Base-by-base conservation (phyloP, 2,888 invertebrate species). In the Rutpela maculata region DNA sequence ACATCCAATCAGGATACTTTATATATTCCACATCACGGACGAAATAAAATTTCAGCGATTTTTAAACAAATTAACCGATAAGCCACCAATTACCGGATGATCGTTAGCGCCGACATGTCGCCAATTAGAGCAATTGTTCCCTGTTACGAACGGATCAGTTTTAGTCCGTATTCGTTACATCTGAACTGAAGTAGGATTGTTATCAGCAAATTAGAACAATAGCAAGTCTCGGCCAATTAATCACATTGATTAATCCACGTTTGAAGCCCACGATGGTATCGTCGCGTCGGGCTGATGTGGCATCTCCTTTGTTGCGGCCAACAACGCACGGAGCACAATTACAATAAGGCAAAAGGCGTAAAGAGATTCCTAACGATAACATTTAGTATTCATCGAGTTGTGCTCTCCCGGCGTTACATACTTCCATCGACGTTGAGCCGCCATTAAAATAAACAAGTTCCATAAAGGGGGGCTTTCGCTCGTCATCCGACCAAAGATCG, bases 381-480 rank as follows among this genome's bases (percentile, higher is more conserved):
- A 62, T 69, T 80, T 77, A 76, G 78, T 80, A 80, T 80, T 80
- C 80, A 78, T 77, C 78, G 80, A 78, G 76, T 78, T 76, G 72
- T 75, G 77, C 69, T 76, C 66, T 65, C 75, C 70, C 50, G 57
- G 69, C 68, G 80, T 79, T 74, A 77, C 77, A 76, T 69, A 76
- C 74, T 77, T 72, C 26, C 76, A 56, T 31, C 71, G 74, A 38
- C 43, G 57, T 70, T 57, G 75, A 77, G 80, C 76, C 71, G 78
- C 85, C 85, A 85, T 85, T 85, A 86, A 86, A 85, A 84, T 86
- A 85, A 86, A 86, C 85, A 87, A 85, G 82, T 86, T 85, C 85
- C 78, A 82, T 81, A 82, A 83, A 81, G 80, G 83, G n/a, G 80
- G 83, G 84, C 84, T 84, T 85, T 80, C 80, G 80, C 82, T 80